Conservation (phyloP, 2,113 vertebrate genomes). For the Gopherus flavomarginatus region DNA sequence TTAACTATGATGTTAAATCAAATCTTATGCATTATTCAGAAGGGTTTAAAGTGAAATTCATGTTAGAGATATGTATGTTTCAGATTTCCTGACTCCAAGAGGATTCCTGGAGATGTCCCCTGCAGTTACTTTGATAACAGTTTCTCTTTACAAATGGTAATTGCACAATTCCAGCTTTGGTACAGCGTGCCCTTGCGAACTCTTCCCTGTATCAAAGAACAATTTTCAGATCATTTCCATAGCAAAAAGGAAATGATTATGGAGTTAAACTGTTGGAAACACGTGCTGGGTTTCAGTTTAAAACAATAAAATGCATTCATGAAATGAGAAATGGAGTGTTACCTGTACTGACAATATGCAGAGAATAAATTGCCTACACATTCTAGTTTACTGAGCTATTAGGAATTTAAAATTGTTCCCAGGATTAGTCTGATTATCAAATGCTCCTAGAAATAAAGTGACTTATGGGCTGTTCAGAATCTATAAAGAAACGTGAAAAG, state of each 20-base stretch:
- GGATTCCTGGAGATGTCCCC: conserved; percentile 69
- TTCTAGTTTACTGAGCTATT: conserved; percentile 49
- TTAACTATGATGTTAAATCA: conserved; percentile 64
- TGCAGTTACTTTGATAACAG: conserved; percentile 70
- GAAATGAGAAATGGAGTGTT: conserved; percentile 42
- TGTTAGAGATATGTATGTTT: conserved; percentile 64
- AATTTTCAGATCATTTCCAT: conserved; percentile 65
- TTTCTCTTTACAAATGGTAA: conserved; percentile 67
- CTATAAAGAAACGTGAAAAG: neutral
- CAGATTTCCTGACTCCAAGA: conserved; percentile 63
- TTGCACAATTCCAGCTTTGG: conserved; percentile 43
- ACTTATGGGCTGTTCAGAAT: neutral
- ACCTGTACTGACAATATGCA: neutral
- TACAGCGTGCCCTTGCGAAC: conserved; percentile 33
- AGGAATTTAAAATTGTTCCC: conserved; percentile 43
- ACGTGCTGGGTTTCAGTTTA: conserved; percentile 34
- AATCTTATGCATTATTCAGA: conserved; percentile 75
- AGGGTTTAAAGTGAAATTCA: conserved; percentile 21
- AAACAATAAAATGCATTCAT: conserved; percentile 60
- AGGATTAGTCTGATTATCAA: conserved; percentile 46
- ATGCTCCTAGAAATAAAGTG: conserved; percentile 9
- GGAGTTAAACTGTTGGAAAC: conserved; percentile 47
- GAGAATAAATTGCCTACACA: conserved; percentile 37
- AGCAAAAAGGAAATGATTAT: conserved; percentile 60
- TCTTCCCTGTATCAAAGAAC: conserved; percentile 58